These are phyloP conservation scores for Sternotherus odoratus DNA, from an alignment of 2,797 vertebrate species.

Conservation along the genomic window DNA sequence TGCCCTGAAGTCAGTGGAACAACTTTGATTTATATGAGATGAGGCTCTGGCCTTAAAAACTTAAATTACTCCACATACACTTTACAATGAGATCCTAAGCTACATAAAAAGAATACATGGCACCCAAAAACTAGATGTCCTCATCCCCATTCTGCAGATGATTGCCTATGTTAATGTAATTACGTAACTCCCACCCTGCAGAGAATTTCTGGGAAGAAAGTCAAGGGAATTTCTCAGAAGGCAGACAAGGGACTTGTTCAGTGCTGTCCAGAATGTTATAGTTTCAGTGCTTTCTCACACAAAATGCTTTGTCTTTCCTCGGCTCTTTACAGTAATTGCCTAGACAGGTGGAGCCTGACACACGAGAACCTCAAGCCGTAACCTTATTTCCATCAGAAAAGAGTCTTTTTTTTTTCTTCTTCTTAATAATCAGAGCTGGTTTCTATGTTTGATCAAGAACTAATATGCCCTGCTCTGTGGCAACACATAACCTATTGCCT, in stretches of 20 bases:
- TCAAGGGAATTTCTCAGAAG: background rate
- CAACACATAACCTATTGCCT: accelerated
- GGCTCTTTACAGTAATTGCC: background rate
- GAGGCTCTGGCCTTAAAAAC: background rate
- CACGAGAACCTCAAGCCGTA: background rate
- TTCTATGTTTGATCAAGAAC: background rate
- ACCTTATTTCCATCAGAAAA: background rate
- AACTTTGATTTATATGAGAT: background rate
- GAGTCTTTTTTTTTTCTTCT: background rate
- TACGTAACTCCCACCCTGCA: background rate
- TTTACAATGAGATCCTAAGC: background rate
- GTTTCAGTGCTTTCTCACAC: background rate
- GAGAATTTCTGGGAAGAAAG: background rate
- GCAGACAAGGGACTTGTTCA: background rate
- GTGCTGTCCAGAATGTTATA: background rate
- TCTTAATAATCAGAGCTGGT: background rate
- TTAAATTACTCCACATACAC: background rate
- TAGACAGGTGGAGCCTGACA: background rate
- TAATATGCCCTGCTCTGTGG: background rate
- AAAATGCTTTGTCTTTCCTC: background rate
- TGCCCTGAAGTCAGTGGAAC: background rate
- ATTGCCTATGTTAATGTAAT: background rate
- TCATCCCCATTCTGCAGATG: background rate
- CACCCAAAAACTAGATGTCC: background rate
- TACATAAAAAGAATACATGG: background rate